Base-by-base conservation (phyloP, 2,888 invertebrate genomes). In the Mechanitis messenoides region DNA sequence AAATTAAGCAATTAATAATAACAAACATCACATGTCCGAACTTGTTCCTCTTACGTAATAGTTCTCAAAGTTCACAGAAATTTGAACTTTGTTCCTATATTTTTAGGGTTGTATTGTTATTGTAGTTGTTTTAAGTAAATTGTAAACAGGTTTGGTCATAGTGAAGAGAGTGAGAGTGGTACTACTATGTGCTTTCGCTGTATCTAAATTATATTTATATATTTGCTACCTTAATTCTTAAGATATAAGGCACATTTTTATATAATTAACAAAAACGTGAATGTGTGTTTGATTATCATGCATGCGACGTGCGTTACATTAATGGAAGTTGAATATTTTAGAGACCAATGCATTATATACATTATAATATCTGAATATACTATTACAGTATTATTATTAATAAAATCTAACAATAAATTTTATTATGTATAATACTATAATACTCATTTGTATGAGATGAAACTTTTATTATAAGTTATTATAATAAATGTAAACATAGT, bases 131-230 rank as follows among this genome's bases (percentile, higher is more conserved):
- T 54, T 33, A 54, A 50, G 59, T 61, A 56, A 61, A 61, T 58
- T 59, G 54, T 60, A 53, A 67, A 65, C 65, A 63, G 65, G 64
- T 66, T 66, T 63, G 47, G 61, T 55, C 58, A 59, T 61, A 61
- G 53, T 60, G 63, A 63, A 63, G 66, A 69, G 69, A 69, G 69
- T 68, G 69, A 69, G 69, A 69, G 69, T 69, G 61, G 63, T 55
- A 53, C 58, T 61, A 59, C 35, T 35, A 35, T 66, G 54, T 60
- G 69, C 69, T 69, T 69, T 69, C 69, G 67, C 69, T 64, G 55
- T 12, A 38, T 35, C 45, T 35, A n/a, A 33, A 35, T 38, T 11
- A 53, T 20, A 11, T 20, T 38, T 54, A 20, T 3, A 1, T 9
- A 56, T 33, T 50, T 56, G 45, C 3, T 5, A 45, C 50, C 42